Evolutionary conservation across 2,797 vertebrate genomes (phyloP).

Genomic region (Cirrhinus mrigala): DNA sequence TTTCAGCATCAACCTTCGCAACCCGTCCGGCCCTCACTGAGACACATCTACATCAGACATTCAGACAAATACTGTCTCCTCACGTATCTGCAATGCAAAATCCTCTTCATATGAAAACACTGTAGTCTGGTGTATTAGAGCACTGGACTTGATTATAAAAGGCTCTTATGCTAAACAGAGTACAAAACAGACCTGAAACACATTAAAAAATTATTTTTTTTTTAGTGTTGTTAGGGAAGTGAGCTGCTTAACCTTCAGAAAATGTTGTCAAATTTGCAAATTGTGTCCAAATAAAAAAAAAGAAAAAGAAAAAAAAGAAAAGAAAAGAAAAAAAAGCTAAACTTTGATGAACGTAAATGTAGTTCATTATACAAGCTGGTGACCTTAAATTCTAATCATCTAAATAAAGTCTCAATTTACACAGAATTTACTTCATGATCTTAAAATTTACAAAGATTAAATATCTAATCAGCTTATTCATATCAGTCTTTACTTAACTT

Average conservation of each 20-base stretch:
- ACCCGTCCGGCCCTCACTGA: neutral
- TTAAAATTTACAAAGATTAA: neutral
- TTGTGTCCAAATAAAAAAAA: neutral
- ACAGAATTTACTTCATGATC: neutral
- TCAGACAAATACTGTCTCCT: neutral
- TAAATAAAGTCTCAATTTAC: neutral
- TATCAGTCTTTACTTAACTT: too few species aligned
- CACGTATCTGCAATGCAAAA: neutral
- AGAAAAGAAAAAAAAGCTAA: neutral
- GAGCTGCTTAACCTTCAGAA: neutral
- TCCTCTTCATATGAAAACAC: neutral
- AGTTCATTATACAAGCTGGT: neutral
- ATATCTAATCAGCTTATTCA: neutral
- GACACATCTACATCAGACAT: neutral
- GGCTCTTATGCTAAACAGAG: neutral
- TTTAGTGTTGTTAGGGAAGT: neutral
- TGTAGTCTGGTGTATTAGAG: neutral
- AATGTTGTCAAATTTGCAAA: neutral
- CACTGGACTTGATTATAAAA: neutral
- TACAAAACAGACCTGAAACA: neutral
- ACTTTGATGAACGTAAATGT: neutral
- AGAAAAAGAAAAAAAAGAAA: neutral
- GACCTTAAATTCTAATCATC: neutral
- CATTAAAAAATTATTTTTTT: neutral
- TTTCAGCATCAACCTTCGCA: neutral